Percentiles rank a stretch among this genome's conserved stretches.
phyloP scores from a whole-genome alignment of 1,140 invertebrate species.

The Penaeus indicus region DNA sequence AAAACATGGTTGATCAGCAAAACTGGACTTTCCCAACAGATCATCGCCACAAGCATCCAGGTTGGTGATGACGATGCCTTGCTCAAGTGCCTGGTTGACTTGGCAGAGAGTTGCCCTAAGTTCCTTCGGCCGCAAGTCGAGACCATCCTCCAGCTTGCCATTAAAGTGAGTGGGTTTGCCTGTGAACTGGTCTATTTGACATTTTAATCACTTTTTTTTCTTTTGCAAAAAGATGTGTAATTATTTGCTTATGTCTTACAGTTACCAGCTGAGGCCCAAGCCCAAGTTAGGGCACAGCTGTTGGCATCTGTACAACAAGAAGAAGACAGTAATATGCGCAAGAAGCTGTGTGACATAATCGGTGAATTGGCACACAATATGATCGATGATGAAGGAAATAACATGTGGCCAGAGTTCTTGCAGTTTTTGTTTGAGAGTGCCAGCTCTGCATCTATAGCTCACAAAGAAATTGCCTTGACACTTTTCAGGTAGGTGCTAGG shows the following conservation, averaged over 20 bases:
- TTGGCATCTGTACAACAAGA: constrained; percentile 86
- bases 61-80: constrained; percentile 90
- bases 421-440: constrained; percentile 97
- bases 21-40: constrained; percentile 73
- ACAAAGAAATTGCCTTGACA: constrained; percentile 94
- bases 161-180: constrained; percentile 78
- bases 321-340: constrained; percentile 81
- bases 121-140: constrained; percentile 89
- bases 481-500: constrained; percentile 92
- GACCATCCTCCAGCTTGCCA: constrained; percentile 90
- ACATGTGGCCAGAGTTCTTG: constrained; percentile 96
- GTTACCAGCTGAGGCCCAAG: constrained; percentile 84
- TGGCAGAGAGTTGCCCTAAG: constrained; percentile 93
- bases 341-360: constrained; percentile 94
- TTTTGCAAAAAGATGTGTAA: too few species aligned
- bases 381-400: constrained; percentile 96
- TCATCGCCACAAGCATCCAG: constrained; percentile 84
- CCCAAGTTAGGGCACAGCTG: constrained; percentile 87
- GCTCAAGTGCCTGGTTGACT: constrained; percentile 91
- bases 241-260: constrained; percentile 69
- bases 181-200: not conserved
- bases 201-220: too few species aligned
- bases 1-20: too few species aligned
- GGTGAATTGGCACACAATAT: constrained; percentile 95
- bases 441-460: constrained; percentile 81